phyloP scores from a whole-genome alignment of 2,888 invertebrate species.

The Ephialtes manifestator region DNA sequence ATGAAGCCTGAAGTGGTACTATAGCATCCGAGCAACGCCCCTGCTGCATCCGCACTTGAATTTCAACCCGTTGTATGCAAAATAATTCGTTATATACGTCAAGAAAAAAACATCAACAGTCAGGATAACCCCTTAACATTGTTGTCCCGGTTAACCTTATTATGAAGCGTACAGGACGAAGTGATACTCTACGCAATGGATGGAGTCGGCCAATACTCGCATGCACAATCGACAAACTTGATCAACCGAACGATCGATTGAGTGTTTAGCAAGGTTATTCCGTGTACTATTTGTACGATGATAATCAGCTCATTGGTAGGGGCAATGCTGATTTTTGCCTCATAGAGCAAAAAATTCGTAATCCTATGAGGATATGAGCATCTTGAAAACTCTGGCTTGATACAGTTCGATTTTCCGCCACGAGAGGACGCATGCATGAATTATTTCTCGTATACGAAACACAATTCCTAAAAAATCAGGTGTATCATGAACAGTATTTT shows the following conservation, averaged over 20 bases:
- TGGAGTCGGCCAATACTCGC: constrained; percentile 41
- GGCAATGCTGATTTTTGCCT: background rate
- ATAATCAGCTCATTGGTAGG: background rate
- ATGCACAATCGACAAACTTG: constrained; percentile 60
- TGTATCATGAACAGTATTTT: background rate
- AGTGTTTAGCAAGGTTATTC: background rate
- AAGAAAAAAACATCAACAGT: constrained; percentile 9
- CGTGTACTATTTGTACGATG: too few species aligned
- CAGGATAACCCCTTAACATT: background rate
- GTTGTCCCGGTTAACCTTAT: background rate
- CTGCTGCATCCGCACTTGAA: background rate
- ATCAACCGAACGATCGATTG: constrained; percentile 54
- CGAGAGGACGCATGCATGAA: background rate
- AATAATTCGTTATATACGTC: background rate
- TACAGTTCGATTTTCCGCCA: background rate
- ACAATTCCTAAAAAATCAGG: background rate
- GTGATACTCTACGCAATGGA: background rate
- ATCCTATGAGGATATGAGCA: background rate
- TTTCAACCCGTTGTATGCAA: background rate
- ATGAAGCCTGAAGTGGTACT: background rate
- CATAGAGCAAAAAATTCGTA: background rate
- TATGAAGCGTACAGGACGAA: too few species aligned
- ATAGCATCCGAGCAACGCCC: background rate
- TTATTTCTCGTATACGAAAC: background rate
- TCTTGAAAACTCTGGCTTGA: background rate